Evolutionary conservation across 2,113 vertebrate species (phyloP), one percentile per base, ranked within the genome.

Genomic region (Odobenus rosmarus): DNA sequence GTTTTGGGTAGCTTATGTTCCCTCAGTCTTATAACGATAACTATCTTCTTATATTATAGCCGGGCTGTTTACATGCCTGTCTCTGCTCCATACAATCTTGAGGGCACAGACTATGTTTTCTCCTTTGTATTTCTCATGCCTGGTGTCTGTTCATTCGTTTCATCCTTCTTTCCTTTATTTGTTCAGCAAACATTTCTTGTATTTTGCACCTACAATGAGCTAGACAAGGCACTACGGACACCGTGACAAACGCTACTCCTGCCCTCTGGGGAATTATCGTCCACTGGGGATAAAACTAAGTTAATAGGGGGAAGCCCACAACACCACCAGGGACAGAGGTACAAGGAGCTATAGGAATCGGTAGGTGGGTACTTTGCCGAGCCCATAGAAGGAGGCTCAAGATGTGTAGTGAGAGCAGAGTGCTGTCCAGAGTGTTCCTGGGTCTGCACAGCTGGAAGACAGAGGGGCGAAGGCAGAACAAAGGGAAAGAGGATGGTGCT

Each of bases 171-270:
- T 57, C 49, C 13, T 91, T 72, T 83, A 90, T 72, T 96, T 36
- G 67, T 88, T 55, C 39, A 88, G n/a, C 16, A 88, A 81, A 46
- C 8, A 46, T 69, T 67, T 84, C 12, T 53, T 88, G 21, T 64
- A 53, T 59, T 95, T 91, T 36, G 42, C 59, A 69, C 77, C 57
- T 59, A 55, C n/a, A 61, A 33, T 69, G 87, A 98, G 33, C 67
- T 61, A 64, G 15, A 46, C 59, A 96, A 67, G 71, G 61, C 10
- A 33, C 71, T 46, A 42, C 42, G 26, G 26, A 90, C 36, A 36
- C 12, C 36, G 9, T n/a, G 69, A 67, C 26, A 51, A 26, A 64
- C 3, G 33, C 15, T 55, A 4, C 26, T 53, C n/a, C 49, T 74
- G 19, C 80, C 74, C 21, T 88, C 24, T 46, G 82, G 49, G n/a